Base-by-base conservation (phyloP, 1,140 invertebrate genomes). In the Chymomyza costata region DNA sequence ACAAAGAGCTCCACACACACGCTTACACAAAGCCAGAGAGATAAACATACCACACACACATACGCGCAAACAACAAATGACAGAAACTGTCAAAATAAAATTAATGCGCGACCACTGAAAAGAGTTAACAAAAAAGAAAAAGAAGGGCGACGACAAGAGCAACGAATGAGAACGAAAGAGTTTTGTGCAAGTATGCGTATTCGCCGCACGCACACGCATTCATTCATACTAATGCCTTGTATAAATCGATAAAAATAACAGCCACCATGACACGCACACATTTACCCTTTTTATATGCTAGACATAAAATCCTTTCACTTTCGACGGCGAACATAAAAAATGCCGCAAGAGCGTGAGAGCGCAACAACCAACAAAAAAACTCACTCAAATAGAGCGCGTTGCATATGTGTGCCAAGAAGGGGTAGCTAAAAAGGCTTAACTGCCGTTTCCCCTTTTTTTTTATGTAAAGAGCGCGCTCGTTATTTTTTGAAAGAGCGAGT, bases 241-340 rank as follows among this genome's bases (percentile, higher is more conserved):
- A 43, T 28, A 38, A 60, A 70, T 82, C 73, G 41, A 67, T 71
- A 70, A 63, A 56, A 54, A 43, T 44, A 48, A 70, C 39, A 21
- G 34, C 25, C 30, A 40, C 38, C 19, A 38, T 60, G 10, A 28
- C 3, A 34, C 35, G 15, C 50, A 52, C 64, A 47, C 45, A 48
- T 48, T 69, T 32, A 67, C 68, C 73, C 67, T 67, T 80, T 80
- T 48, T 25, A 28, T 53, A 39, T 48, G 39, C 32, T 6, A 34
- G 10, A 28, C 39, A n/a, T 6, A 69, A 34, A 74, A 78, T 80
- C 73, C 73, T 80, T 80, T 80, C 74, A 50, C 67, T 80, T 80
- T 80, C 60, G 45, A 56, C 21, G 11, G 31, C 16, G 49, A 21
- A 44, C 52, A 53, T 43, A 66, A 66, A 54, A 50, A 62, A 58